Conservation (phyloP, 2,797 vertebrate species). For the Tadarida brasiliensis region DNA sequence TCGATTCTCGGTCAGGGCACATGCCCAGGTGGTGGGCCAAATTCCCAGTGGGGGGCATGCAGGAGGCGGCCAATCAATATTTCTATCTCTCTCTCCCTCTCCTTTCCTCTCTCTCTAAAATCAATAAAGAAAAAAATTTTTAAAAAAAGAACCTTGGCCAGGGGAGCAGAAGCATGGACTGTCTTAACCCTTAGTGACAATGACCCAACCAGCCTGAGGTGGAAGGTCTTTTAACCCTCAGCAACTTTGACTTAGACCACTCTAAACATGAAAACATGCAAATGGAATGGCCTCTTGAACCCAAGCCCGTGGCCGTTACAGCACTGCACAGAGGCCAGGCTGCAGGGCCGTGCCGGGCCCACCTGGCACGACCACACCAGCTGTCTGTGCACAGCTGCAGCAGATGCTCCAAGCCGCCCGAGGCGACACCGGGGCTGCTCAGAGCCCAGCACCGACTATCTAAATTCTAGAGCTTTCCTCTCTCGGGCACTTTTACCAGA, state of each 20-base stretch:
- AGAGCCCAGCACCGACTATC: slow-evolving; percentile 91
- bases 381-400: slow-evolving; percentile 79
- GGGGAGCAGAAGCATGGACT: slow-evolving; percentile 95
- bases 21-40: too few species aligned
- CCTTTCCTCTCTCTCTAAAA: too few species aligned
- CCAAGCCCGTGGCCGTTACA: slow-evolving; percentile 86
- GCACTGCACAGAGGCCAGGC: slow-evolving; percentile 79
- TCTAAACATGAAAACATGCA: slow-evolving; percentile 88
- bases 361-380: slow-evolving; percentile 62
- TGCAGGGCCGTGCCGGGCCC: slow-evolving; percentile 58
- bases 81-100: too few species aligned
- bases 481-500: slow-evolving; percentile 76
- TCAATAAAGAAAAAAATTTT: too few species aligned
- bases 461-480: slow-evolving; percentile 70
- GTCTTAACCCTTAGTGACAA: slow-evolving; percentile 95
- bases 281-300: slow-evolving; percentile 86
- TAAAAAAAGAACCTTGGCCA: slow-evolving; percentile 88
- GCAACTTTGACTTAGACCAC: slow-evolving; percentile 92
- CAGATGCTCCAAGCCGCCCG: slow-evolving; percentile 79
- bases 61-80: too few species aligned
- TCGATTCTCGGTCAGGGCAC: too few species aligned
- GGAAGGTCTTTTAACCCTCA: slow-evolving; percentile 92
- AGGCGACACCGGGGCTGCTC: slow-evolving; percentile 93
- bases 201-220: slow-evolving; percentile 90
- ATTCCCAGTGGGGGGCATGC: too few species aligned